A percentile compares a stretch with the other conserved stretches of the same genome.
Evolutionary conservation across 2,888 invertebrate species (phyloP).

Genomic region (Adineta ricciae): DNA sequence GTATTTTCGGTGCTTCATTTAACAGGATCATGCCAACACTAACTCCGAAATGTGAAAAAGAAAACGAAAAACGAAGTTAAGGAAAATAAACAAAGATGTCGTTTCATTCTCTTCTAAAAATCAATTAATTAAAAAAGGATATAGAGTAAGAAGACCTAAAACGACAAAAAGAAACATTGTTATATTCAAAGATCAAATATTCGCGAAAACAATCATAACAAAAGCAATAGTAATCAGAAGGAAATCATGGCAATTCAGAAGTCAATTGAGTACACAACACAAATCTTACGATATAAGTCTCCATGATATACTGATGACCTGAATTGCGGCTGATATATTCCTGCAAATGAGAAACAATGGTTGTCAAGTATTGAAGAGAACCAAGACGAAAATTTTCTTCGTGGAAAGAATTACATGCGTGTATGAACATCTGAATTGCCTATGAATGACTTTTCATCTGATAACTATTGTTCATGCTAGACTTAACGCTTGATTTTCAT

Average conservation of each 20-base stretch:
- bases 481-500: not conserved
- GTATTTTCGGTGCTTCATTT: slow-evolving; percentile 70
- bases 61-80: slow-evolving; percentile 2
- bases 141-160: slow-evolving; percentile 22
- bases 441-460: not conserved
- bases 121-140: not conserved
- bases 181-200: not conserved
- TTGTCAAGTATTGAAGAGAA: too few relatives aligned
- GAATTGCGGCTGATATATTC: not conserved
- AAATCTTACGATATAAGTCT: not conserved
- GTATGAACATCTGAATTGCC: not conserved
- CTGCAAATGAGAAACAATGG: not conserved
- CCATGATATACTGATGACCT: not conserved
- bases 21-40: slow-evolving; percentile 87
- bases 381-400: too few relatives aligned
- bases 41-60: slow-evolving; percentile 69
- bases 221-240: not conserved
- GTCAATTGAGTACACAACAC: not conserved
- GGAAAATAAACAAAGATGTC: not conserved
- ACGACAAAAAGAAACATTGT: not conserved
- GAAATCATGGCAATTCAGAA: slow-evolving; percentile 15
- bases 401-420: not conserved
- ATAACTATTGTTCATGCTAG: not conserved
- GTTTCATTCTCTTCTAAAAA: not conserved
- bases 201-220: not conserved